Percentiles rank a stretch among this genome's conserved stretches.
Evolutionary conservation across 2,113 vertebrate species (phyloP).

Genomic region (Bostrychus sinensis): DNA sequence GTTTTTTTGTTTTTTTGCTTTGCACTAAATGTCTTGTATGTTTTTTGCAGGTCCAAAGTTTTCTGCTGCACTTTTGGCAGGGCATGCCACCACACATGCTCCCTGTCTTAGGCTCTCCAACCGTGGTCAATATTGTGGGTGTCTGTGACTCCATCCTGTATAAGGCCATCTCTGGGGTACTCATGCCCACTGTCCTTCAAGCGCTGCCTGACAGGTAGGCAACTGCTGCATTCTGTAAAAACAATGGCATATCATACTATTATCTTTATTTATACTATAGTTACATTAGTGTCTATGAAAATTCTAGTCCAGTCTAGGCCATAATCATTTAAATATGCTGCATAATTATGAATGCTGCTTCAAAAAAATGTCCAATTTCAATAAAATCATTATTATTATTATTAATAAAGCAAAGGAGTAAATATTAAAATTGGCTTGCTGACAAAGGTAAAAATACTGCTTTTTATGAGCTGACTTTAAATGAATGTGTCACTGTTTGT

Average conservation of each 20-base stretch:
- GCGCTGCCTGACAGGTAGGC: constrained; percentile 96
- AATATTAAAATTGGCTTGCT: too few relatives aligned
- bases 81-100: constrained; percentile 99
- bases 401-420: too few relatives aligned
- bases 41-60: constrained; percentile 92
- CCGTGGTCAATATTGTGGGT: constrained; percentile 97
- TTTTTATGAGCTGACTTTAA: not conserved
- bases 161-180: constrained; percentile 98
- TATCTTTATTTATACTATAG: too few relatives aligned
- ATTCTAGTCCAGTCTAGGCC: too few relatives aligned
- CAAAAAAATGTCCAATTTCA: too few relatives aligned
- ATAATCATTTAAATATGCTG: too few relatives aligned
- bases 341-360: too few relatives aligned
- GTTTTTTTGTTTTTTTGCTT: not conserved
- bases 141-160: constrained; percentile 99
- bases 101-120: constrained; percentile 92
- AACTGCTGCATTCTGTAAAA: not conserved
- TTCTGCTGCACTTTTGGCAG: constrained; percentile 99
- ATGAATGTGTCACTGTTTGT: too few relatives aligned
- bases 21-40: not conserved
- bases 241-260: too few relatives aligned
- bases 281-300: too few relatives aligned
- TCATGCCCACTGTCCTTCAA: constrained; percentile 98
- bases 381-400: too few relatives aligned
- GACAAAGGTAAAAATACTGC: too few relatives aligned